phyloP scores from a whole-genome alignment of 2,113 vertebrate genomes.

The Gymnarchus niloticus region DNA sequence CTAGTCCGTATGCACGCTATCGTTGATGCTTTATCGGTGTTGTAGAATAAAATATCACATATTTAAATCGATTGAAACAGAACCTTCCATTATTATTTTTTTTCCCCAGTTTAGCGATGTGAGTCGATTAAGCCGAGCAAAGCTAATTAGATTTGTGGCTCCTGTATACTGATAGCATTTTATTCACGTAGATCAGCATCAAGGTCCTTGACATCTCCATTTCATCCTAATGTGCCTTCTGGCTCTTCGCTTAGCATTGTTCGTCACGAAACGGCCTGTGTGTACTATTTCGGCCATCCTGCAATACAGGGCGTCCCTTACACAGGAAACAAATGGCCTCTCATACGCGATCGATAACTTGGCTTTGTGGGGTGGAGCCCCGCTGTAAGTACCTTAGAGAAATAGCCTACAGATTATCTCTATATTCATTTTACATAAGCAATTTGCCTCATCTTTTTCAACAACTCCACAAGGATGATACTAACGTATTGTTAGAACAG shows the following conservation, averaged over 20 bases:
- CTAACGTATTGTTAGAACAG: neutral
- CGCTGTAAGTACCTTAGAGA: neutral
- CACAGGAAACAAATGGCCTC: neutral
- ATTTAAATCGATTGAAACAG: neutral
- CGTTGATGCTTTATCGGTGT: neutral
- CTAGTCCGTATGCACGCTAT: neutral
- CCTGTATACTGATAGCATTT: neutral
- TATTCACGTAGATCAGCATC: neutral
- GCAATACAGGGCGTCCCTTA: neutral
- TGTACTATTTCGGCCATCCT: neutral
- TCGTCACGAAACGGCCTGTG: neutral
- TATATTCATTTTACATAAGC: neutral
- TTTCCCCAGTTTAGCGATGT: neutral
- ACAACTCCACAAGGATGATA: neutral
- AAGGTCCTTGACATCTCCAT: neutral
- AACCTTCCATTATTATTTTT: neutral
- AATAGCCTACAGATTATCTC: neutral
- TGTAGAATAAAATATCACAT: neutral
- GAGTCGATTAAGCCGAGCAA: neutral
- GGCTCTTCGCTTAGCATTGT: neutral
- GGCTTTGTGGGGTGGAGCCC: neutral
- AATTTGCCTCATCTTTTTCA: neutral
- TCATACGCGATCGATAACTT: neutral
- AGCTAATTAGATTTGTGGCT: neutral
- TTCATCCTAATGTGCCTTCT: slow-evolving; percentile 7